phyloP scores from a whole-genome alignment of 1,140 invertebrate genomes.

The Forficula auricularia region DNA sequence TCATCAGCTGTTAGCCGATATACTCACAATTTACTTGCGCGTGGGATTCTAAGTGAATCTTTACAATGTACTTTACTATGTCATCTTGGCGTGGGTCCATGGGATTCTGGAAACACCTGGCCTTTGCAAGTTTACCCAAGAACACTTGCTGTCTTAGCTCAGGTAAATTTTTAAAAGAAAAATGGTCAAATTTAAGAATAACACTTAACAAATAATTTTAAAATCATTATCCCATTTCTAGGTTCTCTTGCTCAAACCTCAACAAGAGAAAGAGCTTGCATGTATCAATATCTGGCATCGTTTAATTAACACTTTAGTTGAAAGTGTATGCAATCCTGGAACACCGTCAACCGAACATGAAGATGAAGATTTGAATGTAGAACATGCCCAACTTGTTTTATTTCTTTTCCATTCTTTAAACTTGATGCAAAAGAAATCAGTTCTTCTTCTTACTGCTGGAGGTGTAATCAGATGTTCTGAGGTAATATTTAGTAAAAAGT shows the following conservation, averaged over 20 bases:
- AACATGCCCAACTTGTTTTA: constrained; percentile 81
- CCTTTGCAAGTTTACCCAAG: constrained; percentile 69
- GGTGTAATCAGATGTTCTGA: constrained; percentile 47
- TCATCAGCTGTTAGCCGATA: constrained; percentile 61
- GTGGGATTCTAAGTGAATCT: constrained; percentile 42
- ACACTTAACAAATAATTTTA: constrained; percentile 13
- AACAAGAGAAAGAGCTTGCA: constrained; percentile 69
- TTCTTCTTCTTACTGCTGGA: constrained; percentile 61
- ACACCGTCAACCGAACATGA: background rate
- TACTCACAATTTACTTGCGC: constrained; percentile 66
- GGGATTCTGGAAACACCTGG: constrained; percentile 38
- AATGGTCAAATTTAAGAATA: too few species aligned
- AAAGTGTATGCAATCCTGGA: constrained; percentile 46
- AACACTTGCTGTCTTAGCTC: constrained; percentile 62
- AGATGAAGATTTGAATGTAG: constrained; percentile 75
- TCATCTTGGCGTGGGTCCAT: constrained; percentile 59
- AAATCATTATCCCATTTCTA: constrained; percentile 20
- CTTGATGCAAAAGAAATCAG: constrained; percentile 89
- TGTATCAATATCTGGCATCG: constrained; percentile 81
- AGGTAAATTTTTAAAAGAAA: constrained; percentile 35
- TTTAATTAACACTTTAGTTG: constrained; percentile 67
- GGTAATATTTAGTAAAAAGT: constrained; percentile 31
- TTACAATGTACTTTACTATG: constrained; percentile 53
- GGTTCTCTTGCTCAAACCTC: constrained; percentile 59
- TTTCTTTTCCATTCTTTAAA: constrained; percentile 88